A percentile compares a stretch with the other conserved stretches of the same genome.
phyloP scores from a whole-genome alignment of 2,113 vertebrate species.

The Haliaeetus leucogaster region DNA sequence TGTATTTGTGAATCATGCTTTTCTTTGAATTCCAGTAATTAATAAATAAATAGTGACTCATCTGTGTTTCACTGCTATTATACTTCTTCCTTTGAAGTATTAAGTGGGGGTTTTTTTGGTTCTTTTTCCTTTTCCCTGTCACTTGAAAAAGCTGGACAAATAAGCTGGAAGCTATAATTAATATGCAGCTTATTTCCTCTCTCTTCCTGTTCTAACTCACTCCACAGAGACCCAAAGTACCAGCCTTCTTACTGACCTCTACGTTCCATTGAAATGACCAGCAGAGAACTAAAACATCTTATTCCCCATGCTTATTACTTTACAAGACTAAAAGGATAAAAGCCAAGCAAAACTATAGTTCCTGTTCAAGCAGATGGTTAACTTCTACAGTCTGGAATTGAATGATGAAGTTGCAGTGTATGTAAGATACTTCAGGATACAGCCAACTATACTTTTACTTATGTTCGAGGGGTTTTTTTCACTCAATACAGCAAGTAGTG shows the following conservation, averaged over 20 bases:
- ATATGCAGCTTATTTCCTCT: not conserved
- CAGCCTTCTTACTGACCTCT: not conserved
- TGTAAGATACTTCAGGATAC: not conserved
- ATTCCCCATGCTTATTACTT: not conserved
- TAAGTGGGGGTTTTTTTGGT: not conserved
- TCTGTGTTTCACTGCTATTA: not conserved
- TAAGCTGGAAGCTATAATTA: slow-evolving; percentile 32
- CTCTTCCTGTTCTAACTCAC: not conserved
- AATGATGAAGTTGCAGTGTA: not conserved
- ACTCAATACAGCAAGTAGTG: not conserved
- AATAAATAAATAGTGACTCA: slow-evolving; percentile 64
- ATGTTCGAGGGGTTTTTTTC: not conserved
- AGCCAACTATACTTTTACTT: not conserved
- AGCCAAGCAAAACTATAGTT: not conserved
- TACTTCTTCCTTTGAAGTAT: slow-evolving; percentile 24
- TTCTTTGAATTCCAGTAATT: slow-evolving; percentile 55
- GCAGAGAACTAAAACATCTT: not conserved
- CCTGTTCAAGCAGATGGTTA: not conserved
- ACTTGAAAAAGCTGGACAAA: slow-evolving; percentile 14
- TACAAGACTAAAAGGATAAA: not conserved
- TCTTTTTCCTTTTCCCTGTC: not conserved
- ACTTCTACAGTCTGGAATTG: not conserved
- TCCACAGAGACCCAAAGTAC: not conserved
- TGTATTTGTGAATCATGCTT: slow-evolving; percentile 18
- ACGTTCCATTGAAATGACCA: not conserved